Percentiles rank a stretch among this genome's conserved stretches.
These are phyloP conservation scores for Drosophila seguyi DNA, from an alignment of 1,140 invertebrate species.

Conservation along the genomic window DNA sequence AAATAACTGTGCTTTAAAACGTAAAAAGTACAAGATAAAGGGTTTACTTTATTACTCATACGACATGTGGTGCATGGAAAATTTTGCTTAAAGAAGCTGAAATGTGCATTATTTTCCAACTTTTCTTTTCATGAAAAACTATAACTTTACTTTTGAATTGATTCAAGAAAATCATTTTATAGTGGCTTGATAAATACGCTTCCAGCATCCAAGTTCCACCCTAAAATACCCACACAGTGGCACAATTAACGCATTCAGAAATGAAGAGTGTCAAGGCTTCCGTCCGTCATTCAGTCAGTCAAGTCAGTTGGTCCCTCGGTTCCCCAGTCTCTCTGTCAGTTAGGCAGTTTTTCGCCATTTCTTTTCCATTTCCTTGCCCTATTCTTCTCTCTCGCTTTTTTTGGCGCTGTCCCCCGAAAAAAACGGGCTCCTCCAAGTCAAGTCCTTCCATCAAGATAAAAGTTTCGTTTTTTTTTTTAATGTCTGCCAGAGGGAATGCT, in stretches of 20 bases:
- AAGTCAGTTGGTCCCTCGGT: slow-evolving; percentile 34
- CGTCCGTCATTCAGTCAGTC: slow-evolving; percentile 59
- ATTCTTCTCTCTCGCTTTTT: slow-evolving; percentile 27
- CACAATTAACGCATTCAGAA: slow-evolving; percentile 83
- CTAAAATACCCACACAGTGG: slow-evolving; percentile 27
- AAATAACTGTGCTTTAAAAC: not conserved
- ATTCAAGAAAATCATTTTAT: not conserved
- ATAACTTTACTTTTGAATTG: not conserved
- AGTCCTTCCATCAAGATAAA: slow-evolving; percentile 61
- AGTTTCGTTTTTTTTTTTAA: slow-evolving; percentile 28
- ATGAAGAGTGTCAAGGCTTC: slow-evolving; percentile 82
- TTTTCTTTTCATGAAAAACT: not conserved
- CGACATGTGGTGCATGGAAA: not conserved
- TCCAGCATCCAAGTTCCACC: slow-evolving; percentile 2
- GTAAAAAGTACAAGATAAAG: not conserved
- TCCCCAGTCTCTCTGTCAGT: slow-evolving; percentile 48
- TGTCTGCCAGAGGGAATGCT: slow-evolving; percentile 57
- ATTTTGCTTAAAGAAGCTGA: not conserved
- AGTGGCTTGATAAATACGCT: not conserved
- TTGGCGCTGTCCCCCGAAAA: slow-evolving; percentile 28
- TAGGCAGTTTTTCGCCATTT: slow-evolving; percentile 38
- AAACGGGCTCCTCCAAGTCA: slow-evolving; percentile 43
- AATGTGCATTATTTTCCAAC: too few relatives aligned
- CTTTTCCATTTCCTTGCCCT: slow-evolving; percentile 27
- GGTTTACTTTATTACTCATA: too few relatives aligned